phyloP scores from a whole-genome alignment of 2,797 vertebrate genomes.

The Poliocrania exsul region DNA sequence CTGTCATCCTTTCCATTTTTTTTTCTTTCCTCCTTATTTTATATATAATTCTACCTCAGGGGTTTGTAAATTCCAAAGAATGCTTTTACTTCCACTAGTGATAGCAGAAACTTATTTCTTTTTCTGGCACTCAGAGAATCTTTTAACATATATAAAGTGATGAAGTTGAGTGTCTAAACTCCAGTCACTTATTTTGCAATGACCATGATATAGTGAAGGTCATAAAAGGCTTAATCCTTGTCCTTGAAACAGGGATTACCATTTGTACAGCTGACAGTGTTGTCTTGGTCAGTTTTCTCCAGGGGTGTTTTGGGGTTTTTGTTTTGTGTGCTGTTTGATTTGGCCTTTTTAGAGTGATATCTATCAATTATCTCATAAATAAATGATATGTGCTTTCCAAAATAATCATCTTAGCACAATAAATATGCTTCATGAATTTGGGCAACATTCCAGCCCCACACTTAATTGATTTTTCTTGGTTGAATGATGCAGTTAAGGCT shows the following conservation, averaged over 20 bases:
- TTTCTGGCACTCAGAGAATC: neutral
- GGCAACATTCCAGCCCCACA: neutral
- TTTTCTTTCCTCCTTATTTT: neutral
- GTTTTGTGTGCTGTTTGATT: neutral
- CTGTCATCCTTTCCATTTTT: slow-evolving; percentile 9
- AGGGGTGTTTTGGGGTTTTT: neutral
- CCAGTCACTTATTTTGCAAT: neutral
- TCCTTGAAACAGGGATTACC: neutral
- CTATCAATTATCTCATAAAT: neutral
- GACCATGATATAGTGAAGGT: neutral
- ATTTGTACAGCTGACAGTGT: neutral
- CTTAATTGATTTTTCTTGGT: neutral
- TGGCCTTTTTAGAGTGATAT: neutral
- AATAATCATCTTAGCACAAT: neutral
- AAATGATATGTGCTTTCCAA: neutral
- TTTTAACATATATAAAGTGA: neutral
- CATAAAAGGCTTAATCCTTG: neutral
- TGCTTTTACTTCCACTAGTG: neutral
- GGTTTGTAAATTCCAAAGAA: neutral
- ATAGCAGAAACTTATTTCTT: neutral
- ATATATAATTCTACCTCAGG: neutral
- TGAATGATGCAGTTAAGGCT: neutral
- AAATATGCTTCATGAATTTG: neutral
- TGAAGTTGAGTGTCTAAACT: neutral
- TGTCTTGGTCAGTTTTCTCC: neutral